These are phyloP conservation scores for Caenorhabditis sp. DNA, from an alignment of 2,888 invertebrate species.

Conservation along the genomic window DNA sequence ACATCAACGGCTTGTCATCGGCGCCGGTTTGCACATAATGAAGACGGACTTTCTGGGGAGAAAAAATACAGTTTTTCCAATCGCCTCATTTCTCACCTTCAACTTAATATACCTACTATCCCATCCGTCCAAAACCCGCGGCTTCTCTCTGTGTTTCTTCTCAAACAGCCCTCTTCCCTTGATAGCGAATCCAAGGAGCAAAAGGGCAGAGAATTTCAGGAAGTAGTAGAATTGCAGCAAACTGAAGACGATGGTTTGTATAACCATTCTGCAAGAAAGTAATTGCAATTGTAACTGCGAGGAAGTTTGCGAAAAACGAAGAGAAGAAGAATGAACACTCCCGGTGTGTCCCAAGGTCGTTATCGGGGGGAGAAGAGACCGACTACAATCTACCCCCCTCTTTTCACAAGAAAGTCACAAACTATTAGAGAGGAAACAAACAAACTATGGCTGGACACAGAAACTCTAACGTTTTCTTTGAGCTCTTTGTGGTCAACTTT, in stretches of 20 bases:
- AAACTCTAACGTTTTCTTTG: too few species aligned
- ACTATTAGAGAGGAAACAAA: too few species aligned
- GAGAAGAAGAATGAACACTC: not conserved
- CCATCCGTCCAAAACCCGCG: slow-evolving; percentile 69
- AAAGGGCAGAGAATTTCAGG: slow-evolving; percentile 36
- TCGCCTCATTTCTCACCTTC: slow-evolving; percentile 33
- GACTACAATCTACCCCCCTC: too few species aligned
- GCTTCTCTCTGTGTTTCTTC: slow-evolving; percentile 54
- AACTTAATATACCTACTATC: slow-evolving; percentile 62
- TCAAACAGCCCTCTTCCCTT: slow-evolving; percentile 51
- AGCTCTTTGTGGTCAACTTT: too few species aligned
- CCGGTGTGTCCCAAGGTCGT: too few species aligned
- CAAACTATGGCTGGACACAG: too few species aligned
- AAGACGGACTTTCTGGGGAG: slow-evolving; percentile 65
- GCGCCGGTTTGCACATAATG: slow-evolving; percentile 72
- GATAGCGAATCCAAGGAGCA: slow-evolving; percentile 18
- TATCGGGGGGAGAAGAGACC: too few species aligned
- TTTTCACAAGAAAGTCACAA: too few species aligned
- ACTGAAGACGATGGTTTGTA: slow-evolving; percentile 5
- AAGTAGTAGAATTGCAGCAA: slow-evolving; percentile 43
- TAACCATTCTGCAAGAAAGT: not conserved
- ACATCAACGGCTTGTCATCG: slow-evolving; percentile 87
- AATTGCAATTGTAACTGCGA: too few species aligned
- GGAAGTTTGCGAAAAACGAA: not conserved
- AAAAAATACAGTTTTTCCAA: not conserved